These are phyloP conservation scores for Mus pahari DNA, from an alignment of 2,113 vertebrate genomes.

Conservation along the genomic window DNA sequence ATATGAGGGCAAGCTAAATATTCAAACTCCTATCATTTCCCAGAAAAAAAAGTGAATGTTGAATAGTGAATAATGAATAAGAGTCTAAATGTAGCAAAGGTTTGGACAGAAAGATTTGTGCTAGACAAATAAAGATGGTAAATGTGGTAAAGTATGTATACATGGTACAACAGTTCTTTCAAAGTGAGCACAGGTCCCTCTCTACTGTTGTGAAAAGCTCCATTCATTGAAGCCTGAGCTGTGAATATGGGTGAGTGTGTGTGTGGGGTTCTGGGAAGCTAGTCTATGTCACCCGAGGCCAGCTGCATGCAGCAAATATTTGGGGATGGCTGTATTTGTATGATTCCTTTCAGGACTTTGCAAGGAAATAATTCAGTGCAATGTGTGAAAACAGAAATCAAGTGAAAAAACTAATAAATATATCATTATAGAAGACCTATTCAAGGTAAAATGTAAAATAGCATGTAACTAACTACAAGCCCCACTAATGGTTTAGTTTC, in stretches of 20 bases:
- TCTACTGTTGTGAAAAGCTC: conserved; percentile 84
- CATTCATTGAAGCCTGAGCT: conserved; percentile 85
- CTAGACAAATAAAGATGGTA: conserved; percentile 76
- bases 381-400: conserved; percentile 71
- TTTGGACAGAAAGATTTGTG: conserved; percentile 74
- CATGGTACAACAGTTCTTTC: conserved; percentile 82
- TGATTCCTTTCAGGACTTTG: conserved; percentile 75
- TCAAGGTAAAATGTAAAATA: conserved; percentile 67
- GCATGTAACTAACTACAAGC: not conserved
- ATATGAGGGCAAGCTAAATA: conserved; percentile 64
- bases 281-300: conserved; percentile 64
- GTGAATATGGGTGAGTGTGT: conserved; percentile 71
- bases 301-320: conserved; percentile 84
- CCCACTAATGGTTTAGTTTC: not conserved
- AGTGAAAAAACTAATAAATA: conserved; percentile 13
- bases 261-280: conserved; percentile 81
- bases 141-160: conserved; percentile 77
- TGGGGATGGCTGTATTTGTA: conserved; percentile 79
- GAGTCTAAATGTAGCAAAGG: conserved; percentile 69
- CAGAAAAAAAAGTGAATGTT: conserved; percentile 68
- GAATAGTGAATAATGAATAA: conserved; percentile 74
- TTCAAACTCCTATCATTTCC: conserved; percentile 78
- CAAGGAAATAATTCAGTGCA: conserved; percentile 73
- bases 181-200: conserved; percentile 65
- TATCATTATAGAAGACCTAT: conserved; percentile 23